A percentile compares a stretch with the other conserved stretches of the same genome.
Evolutionary conservation across 2,797 vertebrate genomes (phyloP).

Genomic region (Denticeps clupeoides): DNA sequence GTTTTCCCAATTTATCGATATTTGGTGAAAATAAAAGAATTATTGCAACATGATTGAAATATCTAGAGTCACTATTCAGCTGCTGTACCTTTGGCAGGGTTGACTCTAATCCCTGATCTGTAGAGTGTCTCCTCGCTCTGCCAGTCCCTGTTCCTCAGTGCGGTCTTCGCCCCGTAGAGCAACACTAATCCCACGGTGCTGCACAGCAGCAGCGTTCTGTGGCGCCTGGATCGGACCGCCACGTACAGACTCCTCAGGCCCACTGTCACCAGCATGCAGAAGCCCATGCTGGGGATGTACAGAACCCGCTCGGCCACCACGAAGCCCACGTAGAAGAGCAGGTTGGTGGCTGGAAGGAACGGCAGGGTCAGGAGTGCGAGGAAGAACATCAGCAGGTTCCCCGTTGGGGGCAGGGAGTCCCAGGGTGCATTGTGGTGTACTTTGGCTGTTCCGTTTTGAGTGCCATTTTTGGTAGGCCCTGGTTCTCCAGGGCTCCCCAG

Average conservation of each 20-base stretch:
- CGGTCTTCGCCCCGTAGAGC: constrained; percentile 84
- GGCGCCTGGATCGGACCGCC: constrained; percentile 65
- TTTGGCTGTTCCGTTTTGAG: constrained; percentile 80
- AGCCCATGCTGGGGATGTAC: constrained; percentile 99
- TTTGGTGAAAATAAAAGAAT: too few species aligned
- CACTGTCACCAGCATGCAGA: constrained; percentile 87
- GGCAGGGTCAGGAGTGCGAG: constrained; percentile 84
- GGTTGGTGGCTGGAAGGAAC: constrained; percentile 91
- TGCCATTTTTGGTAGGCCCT: constrained; percentile 40
- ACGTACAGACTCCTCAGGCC: constrained; percentile 80
- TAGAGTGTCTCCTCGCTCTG: constrained; percentile 98
- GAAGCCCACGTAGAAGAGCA: constrained; percentile 98
- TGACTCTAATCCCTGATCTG: constrained; percentile 96
- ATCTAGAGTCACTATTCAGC: too few species aligned
- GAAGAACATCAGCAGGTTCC: constrained; percentile 83
- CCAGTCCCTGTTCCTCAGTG: constrained; percentile 92
- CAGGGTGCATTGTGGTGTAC: constrained; percentile 44
- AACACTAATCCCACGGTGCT: constrained; percentile 74
- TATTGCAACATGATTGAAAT: too few species aligned
- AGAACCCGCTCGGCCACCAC: constrained; percentile 96
- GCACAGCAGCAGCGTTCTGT: constrained; percentile 74
- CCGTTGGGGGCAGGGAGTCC: constrained; percentile 76
- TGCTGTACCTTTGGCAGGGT: constrained; percentile 99
- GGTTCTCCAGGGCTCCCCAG: constrained; percentile 56
- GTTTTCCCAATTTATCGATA: too few species aligned